A percentile compares a stretch with the other conserved stretches of the same genome.
Conservation (phyloP, 2,797 vertebrate genomes). For the Notolepis coatsorum region DNA sequence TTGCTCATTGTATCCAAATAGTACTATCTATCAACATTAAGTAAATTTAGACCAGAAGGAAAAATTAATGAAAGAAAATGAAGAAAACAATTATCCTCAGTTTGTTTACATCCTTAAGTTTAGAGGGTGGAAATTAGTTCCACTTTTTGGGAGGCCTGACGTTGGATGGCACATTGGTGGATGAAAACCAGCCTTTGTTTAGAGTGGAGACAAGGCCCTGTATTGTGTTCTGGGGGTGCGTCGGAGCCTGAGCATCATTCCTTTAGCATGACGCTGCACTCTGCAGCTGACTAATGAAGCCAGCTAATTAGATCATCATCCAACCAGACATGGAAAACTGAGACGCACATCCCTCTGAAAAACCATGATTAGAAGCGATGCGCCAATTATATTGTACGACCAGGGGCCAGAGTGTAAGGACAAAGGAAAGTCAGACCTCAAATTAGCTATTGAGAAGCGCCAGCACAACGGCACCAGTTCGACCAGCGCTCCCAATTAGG, state of each 20-base stretch:
- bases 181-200: slow-evolving; percentile 62
- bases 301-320: slow-evolving; percentile 77
- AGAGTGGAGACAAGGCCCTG: slow-evolving; percentile 61
- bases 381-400: slow-evolving; percentile 58
- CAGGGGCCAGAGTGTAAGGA: slow-evolving; percentile 63
- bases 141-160: slow-evolving; percentile 10
- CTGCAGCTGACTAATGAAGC: slow-evolving; percentile 76
- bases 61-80: no score
- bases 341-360: slow-evolving; percentile 60
- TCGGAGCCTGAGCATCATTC: slow-evolving; percentile 63
- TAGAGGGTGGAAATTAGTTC: not conserved
- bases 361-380: slow-evolving; percentile 68
- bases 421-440: slow-evolving; percentile 53
- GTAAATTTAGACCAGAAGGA: slow-evolving; percentile 12
- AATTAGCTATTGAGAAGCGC: slow-evolving; percentile 27
- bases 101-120: slow-evolving; percentile 23
- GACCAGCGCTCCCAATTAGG: no score
- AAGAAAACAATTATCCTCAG: no score
- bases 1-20: not conserved
- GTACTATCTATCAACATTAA: no score
- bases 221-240: slow-evolving; percentile 55
- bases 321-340: slow-evolving; percentile 68
- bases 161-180: slow-evolving; percentile 10
- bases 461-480: slow-evolving; percentile 36
- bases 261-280: slow-evolving; percentile 73